Conservation (phyloP, 2,797 vertebrate species). For the Oreortyx pictus region DNA sequence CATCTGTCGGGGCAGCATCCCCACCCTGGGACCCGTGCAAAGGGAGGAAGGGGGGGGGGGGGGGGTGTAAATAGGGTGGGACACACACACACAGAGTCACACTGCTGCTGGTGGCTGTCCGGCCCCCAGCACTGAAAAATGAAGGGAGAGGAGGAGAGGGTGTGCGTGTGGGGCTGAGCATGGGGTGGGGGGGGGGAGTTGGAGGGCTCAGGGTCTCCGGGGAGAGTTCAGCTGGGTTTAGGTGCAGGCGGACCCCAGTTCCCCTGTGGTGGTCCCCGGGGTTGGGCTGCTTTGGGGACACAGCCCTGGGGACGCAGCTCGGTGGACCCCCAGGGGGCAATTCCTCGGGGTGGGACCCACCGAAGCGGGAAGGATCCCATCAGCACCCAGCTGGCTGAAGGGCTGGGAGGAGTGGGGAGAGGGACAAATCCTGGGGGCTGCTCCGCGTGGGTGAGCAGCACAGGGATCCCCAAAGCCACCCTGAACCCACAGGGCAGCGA, state of each 20-base stretch:
- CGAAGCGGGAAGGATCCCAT: neutral
- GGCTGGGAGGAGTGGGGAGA: neutral
- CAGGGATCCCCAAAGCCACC: neutral
- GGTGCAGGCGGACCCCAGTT: neutral
- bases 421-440: too few species aligned
- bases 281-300: rapidly evolving
- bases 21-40: neutral
- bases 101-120: neutral
- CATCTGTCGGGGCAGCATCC: slow-evolving; percentile 42
- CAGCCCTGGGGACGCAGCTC: neutral
- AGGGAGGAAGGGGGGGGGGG: neutral
- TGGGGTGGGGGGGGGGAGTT: neutral
- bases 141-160: too few species aligned
- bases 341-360: rapidly evolving
- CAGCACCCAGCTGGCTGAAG: neutral
- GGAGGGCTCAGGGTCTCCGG: rapidly evolving
- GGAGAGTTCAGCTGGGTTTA: neutral
- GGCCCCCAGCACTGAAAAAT: rapidly evolving
- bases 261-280: neutral
- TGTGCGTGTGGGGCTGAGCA: neutral
- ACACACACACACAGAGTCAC: neutral
- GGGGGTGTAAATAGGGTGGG: neutral
- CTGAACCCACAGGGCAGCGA: rapidly evolving
- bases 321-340: rapidly evolving
- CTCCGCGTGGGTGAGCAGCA: neutral